Evolutionary conservation across 1,140 invertebrate genomes (phyloP).

Genomic region (Sycobia sp.): DNA sequence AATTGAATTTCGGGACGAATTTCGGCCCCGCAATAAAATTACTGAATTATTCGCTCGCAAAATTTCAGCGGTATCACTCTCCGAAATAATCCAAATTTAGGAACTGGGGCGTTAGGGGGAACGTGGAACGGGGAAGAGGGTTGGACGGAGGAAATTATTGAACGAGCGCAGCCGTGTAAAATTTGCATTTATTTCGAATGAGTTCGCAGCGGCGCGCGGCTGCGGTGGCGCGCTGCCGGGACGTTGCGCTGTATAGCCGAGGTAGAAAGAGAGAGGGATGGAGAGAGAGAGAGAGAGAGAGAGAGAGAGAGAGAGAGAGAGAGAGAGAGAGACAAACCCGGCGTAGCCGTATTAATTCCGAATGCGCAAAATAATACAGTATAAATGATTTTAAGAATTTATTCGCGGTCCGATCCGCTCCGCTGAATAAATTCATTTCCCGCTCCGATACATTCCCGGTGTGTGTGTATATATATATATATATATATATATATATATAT

Average conservation of each 20-base stretch:
- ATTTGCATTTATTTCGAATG: constrained; percentile 35
- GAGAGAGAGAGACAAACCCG: neutral
- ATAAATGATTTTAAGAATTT: constrained; percentile 37
- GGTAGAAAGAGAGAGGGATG: neutral
- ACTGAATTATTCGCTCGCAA: constrained; percentile 22
- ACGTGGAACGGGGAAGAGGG: no score
- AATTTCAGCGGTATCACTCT: constrained; percentile 18
- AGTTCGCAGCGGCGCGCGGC: neutral
- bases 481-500: no score
- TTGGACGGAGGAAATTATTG: no score
- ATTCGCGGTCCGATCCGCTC: constrained; percentile 23
- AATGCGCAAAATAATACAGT: constrained; percentile 32
- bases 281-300: neutral
- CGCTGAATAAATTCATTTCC: constrained; percentile 33
- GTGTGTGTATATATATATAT: no score
- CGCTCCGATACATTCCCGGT: constrained; percentile 23
- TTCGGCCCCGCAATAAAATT: constrained; percentile 20
- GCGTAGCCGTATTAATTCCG: constrained; percentile 24
- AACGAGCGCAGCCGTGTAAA: constrained; percentile 25
- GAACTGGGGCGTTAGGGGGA: no score
- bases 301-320: constrained; percentile 15
- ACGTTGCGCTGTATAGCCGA: no score
- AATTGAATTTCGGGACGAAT: constrained; percentile 7
- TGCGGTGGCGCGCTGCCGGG: no score
- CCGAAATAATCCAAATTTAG: constrained; percentile 35